Evolutionary conservation across 2,113 vertebrate species (phyloP), one percentile per base, ranked within the genome.

Genomic region (Rhizomys pruinosus): DNA sequence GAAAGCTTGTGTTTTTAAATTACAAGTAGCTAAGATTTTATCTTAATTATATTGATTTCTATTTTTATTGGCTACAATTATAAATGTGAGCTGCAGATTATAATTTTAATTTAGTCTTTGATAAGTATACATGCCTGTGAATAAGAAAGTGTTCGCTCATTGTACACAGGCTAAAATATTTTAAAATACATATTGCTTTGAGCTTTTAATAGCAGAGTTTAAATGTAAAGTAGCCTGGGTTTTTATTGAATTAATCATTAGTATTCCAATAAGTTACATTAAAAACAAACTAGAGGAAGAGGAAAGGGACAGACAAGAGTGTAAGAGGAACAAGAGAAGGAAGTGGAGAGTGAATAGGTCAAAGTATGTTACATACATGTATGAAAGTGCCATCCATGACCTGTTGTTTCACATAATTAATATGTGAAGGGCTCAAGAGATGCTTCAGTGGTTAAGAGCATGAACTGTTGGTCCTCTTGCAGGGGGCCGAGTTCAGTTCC

Each of bases 51-150:
- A 17, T 82, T 86, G 66, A 55, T 79, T 92, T 94, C 73, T 81
- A 92, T 64, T 90, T 92, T 89, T 89, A 94, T 84, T 91, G 42
- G 64, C 47, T 72, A 84, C 78, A 86, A 90, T 93, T 84, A 95
- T 37, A 94, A 95, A 93, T n/a, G 29, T 52, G 81, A 82, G 59
- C 44, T 76, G 29, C 7, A 84, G 80, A 32, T 55, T 85, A 87
- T 66, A 47, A 88, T 77, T 55, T 81, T 87, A 89, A 52, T 29
- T 90, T 64, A 57, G 47, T 89, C 86, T 76, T 93, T 93, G 66
- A 89, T 87, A 44, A 93, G 66, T 92, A 37, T 32, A 87, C 27
- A 76, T 87, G 39, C 61, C 71, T 84, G 10, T 78, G 34, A 88
- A 90, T 29, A 55, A 92, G 86, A 90, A 93, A 59, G 63, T 34